Evolutionary conservation across 2,797 vertebrate genomes (phyloP).

Genomic region (Pipistrellus pygmaeus): DNA sequence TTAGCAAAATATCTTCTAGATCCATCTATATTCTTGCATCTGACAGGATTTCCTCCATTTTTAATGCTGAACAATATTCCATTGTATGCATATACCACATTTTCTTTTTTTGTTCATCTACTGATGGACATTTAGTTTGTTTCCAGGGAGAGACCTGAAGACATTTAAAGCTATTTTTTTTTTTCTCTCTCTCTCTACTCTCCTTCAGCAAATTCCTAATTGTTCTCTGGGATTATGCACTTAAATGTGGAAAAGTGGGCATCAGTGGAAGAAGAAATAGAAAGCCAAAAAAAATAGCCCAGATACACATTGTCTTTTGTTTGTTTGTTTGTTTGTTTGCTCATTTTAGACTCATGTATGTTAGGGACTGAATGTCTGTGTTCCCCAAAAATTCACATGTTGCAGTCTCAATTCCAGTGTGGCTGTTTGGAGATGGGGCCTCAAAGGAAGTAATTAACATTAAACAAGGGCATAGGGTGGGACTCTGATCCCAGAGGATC

Average conservation of each 20-base stretch:
- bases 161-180: background rate
- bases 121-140: background rate
- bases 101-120: background rate
- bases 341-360: background rate
- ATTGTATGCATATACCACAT: background rate
- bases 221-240: background rate
- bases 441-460: background rate
- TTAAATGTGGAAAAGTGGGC: background rate
- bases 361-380: background rate
- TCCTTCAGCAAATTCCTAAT: background rate
- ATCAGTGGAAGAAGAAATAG: background rate
- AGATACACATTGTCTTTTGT: background rate
- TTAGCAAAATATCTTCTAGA: background rate
- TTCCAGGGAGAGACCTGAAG: background rate
- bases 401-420: background rate
- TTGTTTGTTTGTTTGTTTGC: background rate
- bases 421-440: no score
- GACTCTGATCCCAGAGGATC: background rate
- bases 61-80: background rate
- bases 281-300: background rate
- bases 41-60: background rate
- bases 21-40: background rate
- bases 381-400: background rate
- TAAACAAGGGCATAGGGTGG: background rate
- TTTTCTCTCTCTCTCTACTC: background rate